These are phyloP conservation scores for Papilio polytes DNA, from an alignment of 1,140 invertebrate genomes.

Conservation along the genomic window DNA sequence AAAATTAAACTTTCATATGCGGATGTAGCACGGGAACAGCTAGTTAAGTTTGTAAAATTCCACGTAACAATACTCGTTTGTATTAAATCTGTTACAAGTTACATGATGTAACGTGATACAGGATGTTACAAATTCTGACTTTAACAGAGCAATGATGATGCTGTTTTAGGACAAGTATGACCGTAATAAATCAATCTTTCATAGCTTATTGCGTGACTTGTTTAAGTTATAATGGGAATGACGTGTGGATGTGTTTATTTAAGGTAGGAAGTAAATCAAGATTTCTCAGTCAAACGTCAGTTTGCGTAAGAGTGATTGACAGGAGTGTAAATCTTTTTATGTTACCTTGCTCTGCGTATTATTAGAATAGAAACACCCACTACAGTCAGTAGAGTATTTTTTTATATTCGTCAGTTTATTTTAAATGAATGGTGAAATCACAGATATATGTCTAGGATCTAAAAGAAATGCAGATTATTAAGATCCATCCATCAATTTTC, in stretches of 20 bases:
- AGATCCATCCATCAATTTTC: too few relatives aligned
- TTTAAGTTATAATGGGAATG: neutral
- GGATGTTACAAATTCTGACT: neutral
- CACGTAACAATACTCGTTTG: too few relatives aligned
- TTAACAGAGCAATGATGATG: neutral
- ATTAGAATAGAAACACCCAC: neutral
- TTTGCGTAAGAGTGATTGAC: neutral
- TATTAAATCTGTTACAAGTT: too few relatives aligned
- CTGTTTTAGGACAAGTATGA: neutral
- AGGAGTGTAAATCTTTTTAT: neutral
- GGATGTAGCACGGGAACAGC: too few relatives aligned
- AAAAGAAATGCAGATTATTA: too few relatives aligned
- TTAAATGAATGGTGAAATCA: neutral
- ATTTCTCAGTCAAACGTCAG: neutral
- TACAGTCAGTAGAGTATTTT: neutral
- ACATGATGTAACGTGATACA: too few relatives aligned
- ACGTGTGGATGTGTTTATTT: slow-evolving; percentile 11
- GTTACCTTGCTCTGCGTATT: neutral
- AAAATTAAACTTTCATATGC: too few relatives aligned
- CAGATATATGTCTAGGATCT: neutral
- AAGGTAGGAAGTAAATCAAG: neutral
- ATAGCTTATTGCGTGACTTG: neutral
- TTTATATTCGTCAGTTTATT: neutral
- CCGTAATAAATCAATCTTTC: slow-evolving; percentile 5
- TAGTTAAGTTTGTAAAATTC: too few relatives aligned